Base-by-base conservation (phyloP, 92 coral and sea anemone species). In the Muricea muricata region DNA sequence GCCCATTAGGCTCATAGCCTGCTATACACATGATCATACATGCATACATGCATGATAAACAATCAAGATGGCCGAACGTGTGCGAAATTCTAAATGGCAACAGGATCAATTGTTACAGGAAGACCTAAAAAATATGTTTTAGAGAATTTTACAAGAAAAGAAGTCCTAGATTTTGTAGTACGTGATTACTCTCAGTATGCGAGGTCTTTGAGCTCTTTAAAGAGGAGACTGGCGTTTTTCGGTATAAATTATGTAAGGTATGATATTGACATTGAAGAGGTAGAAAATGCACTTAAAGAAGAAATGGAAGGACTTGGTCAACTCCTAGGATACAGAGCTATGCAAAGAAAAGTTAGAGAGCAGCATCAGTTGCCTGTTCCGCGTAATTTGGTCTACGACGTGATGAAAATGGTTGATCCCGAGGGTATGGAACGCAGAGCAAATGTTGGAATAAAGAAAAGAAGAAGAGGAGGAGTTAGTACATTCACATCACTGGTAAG, bases 341-440 rank as follows among this genome's bases (percentile, higher is more conserved):
- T 85, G 84, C 84, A 77, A 33, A 35, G 56, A 1, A 85, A 85
- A 65, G 2, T 85, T 18, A 60, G 85, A 20, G 88, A 85, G 58
- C 88, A 85, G 33, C 76, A 85, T 65, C 85, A 85, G 28, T 57
- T 85, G 24, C 30, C 41, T 32, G 88, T 85, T 32, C 84, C 88
- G 7, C 73, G 84, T 31, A 37, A 50, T 26, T 40, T 85, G 34
- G 88, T 85, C 34, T 33, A 85, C 63, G 89, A 89, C 40, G 82
- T 85, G 23, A 88, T 88, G 89, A 66, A 74, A 24, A 18, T 28
- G 76, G 89, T 88, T 24, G 91, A 88, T 55, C 89, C 92, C 26
- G 92, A 76, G 65, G 89, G 92, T 7, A 39, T 84, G 24, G 89
- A 89, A 79, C 32, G 89, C n/a, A 79, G 89, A 46, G 92, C 82